A percentile compares a stretch with the other conserved stretches of the same genome.
These are phyloP conservation scores for Cephalotes varians DNA, from an alignment of 2,888 invertebrate species.

Conservation along the genomic window DNA sequence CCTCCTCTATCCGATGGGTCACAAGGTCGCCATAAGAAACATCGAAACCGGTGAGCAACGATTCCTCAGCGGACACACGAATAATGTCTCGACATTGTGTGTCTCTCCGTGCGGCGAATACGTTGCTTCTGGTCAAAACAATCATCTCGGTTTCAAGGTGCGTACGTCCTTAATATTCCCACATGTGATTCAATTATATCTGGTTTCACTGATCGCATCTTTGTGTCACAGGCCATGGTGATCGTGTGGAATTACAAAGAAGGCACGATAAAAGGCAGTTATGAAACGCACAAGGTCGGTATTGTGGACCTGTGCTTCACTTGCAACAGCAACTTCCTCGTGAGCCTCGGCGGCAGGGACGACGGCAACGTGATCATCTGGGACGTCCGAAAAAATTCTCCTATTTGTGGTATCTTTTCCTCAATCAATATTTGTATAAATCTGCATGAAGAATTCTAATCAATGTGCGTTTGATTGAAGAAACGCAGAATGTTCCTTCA, in stretches of 20 bases:
- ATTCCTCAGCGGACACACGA: conserved; percentile 93
- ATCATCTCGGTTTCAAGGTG: conserved; percentile 96
- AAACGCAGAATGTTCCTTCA: neutral
- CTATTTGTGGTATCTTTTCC: conserved; percentile 85
- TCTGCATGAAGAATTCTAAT: neutral
- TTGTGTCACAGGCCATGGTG: conserved; percentile 88
- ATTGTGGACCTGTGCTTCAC: conserved; percentile 95
- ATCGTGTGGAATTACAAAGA: conserved; percentile 95
- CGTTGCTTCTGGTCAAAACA: conserved; percentile 96
- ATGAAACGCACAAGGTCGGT: conserved; percentile 95
- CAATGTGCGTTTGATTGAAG: neutral
- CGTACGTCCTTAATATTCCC: neutral
- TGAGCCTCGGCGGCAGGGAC: conserved; percentile 95
- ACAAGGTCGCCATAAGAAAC: conserved; percentile 91
- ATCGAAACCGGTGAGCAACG: conserved; percentile 90
- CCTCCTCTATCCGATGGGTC: conserved; percentile 92
- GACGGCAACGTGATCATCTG: conserved; percentile 95
- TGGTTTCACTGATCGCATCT: neutral
- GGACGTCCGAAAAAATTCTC: conserved; percentile 89
- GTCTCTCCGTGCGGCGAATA: conserved; percentile 92
- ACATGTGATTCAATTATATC: neutral
- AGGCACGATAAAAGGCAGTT: conserved; percentile 88
- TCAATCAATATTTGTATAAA: neutral
- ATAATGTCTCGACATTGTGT: conserved; percentile 92
- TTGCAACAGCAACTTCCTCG: conserved; percentile 92